Percentiles rank a stretch among this genome's conserved stretches.
Evolutionary conservation across 2,797 vertebrate species (phyloP).

Genomic region (Rhinogobio ventralis): DNA sequence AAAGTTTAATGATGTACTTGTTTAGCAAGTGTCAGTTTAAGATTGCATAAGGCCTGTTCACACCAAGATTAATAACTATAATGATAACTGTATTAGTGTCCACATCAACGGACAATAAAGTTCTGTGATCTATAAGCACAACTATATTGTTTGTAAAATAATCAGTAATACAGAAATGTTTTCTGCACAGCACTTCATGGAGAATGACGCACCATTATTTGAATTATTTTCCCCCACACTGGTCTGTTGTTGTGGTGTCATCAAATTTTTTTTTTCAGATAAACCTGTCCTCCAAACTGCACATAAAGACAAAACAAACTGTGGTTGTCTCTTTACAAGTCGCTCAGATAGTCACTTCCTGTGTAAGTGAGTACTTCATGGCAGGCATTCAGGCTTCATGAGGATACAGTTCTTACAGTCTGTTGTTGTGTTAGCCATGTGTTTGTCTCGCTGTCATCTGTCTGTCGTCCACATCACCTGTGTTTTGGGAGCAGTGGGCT

Average conservation of each 20-base stretch:
- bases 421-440: background rate
- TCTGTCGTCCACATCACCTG: background rate
- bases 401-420: background rate
- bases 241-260: background rate
- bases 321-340: background rate
- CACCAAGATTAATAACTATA: background rate
- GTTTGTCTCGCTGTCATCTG: background rate
- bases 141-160: background rate
- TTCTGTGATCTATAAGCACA: background rate
- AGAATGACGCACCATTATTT: background rate
- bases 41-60: background rate
- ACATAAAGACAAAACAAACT: background rate
- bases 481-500: background rate
- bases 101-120: background rate
- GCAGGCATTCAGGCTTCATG: background rate
- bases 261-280: background rate
- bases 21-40: background rate
- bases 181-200: background rate
- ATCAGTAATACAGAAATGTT: background rate
- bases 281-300: background rate
- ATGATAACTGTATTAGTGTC: background rate
- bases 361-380: background rate
- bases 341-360: background rate
- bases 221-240: background rate
- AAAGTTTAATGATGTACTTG: background rate